Evolutionary conservation across 2,888 invertebrate species (phyloP), one percentile per base, ranked within the genome.

Genomic region (Dendrolimus houi): DNA sequence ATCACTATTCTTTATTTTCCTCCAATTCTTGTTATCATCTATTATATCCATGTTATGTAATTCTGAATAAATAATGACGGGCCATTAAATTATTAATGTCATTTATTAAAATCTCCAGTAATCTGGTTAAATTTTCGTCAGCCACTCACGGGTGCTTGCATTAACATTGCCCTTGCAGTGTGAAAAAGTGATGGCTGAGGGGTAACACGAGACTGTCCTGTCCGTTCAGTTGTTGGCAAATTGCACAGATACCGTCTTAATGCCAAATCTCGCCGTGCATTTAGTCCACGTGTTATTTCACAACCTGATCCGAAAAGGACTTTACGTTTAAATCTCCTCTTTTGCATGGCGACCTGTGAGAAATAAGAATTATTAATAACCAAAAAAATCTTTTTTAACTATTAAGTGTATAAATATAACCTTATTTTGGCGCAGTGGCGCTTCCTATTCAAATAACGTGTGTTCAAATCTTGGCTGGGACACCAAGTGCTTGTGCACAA

Each of bases 261-360:
- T 41, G 94, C 94, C 59, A 97, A 85, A 77, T 97, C 97, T 56
- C 95, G 92, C 14, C 96, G 91, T 8, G 97, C 96, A 66, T 95
- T 95, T 55, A 97, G 81, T 0, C 96, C 97, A 13, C 95, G 92
- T 41, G 95, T 94, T 69, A 93, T 94, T 54, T 94, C 94, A 56
- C 96, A 96, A 14, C 96, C 96, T 54, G 95, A 93, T 71, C 94
- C 94, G 60, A 93, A 92, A 64, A 96, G 92, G 3, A 95, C 89
- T 55, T 92, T 92, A 10, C 94, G 91, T 60, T 93, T 92, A n/a
- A 91, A 91, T 61, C 91, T 89, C 40, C 92, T 87, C 62, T 93
- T 92, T 58, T 93, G 85, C 55, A 92, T 84, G 0, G 94, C 93
- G 59, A 94, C 93, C 87, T 95, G 92, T 52, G 71, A 73, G 52